Conservation (phyloP, 2,113 vertebrate species). For the Corythoichthys haematopterus region DNA sequence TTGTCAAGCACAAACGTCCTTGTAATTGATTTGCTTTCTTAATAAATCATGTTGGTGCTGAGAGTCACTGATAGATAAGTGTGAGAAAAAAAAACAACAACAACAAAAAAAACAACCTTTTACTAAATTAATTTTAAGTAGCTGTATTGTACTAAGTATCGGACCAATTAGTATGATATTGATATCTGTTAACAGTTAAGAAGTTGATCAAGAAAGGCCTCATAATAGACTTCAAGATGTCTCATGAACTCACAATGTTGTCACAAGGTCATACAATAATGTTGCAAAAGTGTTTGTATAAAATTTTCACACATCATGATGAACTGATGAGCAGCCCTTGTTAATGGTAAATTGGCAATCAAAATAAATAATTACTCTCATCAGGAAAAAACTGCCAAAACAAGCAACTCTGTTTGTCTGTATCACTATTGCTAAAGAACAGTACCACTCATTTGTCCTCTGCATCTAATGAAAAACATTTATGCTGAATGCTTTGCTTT, state of each 20-base stretch:
- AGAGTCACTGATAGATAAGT: slow-evolving; percentile 30
- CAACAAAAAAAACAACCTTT: slow-evolving; percentile 19
- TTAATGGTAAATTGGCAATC: slow-evolving; percentile 29
- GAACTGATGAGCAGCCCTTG: slow-evolving; percentile 13
- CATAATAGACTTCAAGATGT: background rate
- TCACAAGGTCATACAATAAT: background rate
- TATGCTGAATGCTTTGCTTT: slow-evolving; percentile 2
- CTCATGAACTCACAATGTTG: background rate
- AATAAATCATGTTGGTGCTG: slow-evolving; percentile 42
- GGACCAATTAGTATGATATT: background rate
- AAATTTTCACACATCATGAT: background rate
- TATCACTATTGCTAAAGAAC: slow-evolving; percentile 11
- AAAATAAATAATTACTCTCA: slow-evolving; percentile 34
- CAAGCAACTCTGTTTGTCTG: slow-evolving; percentile 13
- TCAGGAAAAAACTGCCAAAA: slow-evolving; percentile 26
- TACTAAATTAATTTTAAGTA: background rate
- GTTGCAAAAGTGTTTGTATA: background rate
- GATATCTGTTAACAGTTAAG: background rate
- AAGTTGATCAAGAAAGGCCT: background rate
- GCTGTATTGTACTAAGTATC: slow-evolving; percentile 1
- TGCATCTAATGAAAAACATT: slow-evolving; percentile 15
- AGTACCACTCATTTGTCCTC: slow-evolving; percentile 14
- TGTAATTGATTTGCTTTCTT: slow-evolving; percentile 55
- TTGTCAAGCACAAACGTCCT: slow-evolving; percentile 52
- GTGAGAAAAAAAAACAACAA: slow-evolving; percentile 3